phyloP scores from a whole-genome alignment of 2,888 invertebrate genomes.

The Gibbula magus region DNA sequence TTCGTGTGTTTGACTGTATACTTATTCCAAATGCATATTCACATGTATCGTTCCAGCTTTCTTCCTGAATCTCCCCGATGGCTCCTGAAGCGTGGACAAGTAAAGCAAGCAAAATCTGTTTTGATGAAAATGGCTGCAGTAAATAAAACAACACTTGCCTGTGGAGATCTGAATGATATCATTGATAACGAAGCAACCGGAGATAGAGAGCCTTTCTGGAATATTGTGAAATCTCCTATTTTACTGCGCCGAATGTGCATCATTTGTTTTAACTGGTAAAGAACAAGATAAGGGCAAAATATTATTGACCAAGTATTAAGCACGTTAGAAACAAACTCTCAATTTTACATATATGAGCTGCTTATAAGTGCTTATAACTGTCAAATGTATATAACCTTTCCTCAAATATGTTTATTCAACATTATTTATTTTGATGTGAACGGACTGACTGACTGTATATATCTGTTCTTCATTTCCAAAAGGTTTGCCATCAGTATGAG shows the following conservation, averaged over 20 bases:
- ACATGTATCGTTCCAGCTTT: background rate
- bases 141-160: background rate
- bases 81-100: background rate
- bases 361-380: too few species aligned
- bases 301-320: too few species aligned
- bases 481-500: slow-evolving; percentile 76
- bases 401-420: slow-evolving; percentile 26
- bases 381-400: too few species aligned
- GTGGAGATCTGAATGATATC: background rate
- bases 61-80: background rate
- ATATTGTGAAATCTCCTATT: background rate
- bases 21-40: too few species aligned
- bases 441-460: too few species aligned
- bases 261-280: background rate
- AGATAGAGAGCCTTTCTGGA: background rate
- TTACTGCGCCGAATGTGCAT: background rate
- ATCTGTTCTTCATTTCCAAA: too few species aligned
- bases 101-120: background rate
- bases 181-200: background rate
- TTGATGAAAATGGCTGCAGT: background rate
- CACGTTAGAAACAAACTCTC: too few species aligned
- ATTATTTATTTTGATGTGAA: too few species aligned
- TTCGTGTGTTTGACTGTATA: too few species aligned
- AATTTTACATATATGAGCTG: too few species aligned
- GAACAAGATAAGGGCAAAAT: too few species aligned